Evolutionary conservation across 2,888 invertebrate genomes (phyloP), one percentile per base, ranked within the genome.

Genomic region (Acrocyrtus sp.): DNA sequence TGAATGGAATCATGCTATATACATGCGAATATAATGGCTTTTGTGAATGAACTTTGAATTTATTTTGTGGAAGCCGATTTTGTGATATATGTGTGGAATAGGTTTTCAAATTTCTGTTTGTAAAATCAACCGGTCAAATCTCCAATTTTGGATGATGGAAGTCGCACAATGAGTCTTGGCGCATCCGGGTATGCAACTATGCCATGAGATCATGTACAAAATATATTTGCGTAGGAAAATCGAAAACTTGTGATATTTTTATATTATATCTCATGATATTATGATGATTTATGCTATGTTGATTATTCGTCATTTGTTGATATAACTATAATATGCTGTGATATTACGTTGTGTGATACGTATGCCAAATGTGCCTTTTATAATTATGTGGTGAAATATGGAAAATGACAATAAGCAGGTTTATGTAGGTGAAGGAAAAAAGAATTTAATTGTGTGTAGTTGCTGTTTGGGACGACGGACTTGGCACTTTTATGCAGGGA

Each of bases 131-230:
- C 62, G 26, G 19, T 17, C 47, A 39, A 22, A 48, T 15, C 27
- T 48, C 62, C 62, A 39, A 27, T 34, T 51, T 26, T 62, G 29
- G 29, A 62, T 47, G 62, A 62, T 62, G 45, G 62, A 29, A 51
- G 62, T 51, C 62, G 41, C 39, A 51, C 62, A 62, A 51, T 27
- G 39, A 62, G 41, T 48, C 60, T 34, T 48, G 62, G 48, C 34
- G 48, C 62, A 62, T 51, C 41, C 51, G 62, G 62, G 62, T 62
- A 62, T 60, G 60, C 47, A 60, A 47, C 19, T 10, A 45, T 45
- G 45, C 5, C 19, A 17, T 19, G 45, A n/a, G 45, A 12, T 45
- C 8, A 45, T n/a, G n/a, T n/a, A n/a, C n/a, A n/a, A n/a, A n/a
- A n/a, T n/a, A n/a, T n/a, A n/a, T n/a, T n/a, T n/a, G n/a, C n/a